phyloP scores from a whole-genome alignment of 2,888 invertebrate species.

The Drosophila leonis region DNA sequence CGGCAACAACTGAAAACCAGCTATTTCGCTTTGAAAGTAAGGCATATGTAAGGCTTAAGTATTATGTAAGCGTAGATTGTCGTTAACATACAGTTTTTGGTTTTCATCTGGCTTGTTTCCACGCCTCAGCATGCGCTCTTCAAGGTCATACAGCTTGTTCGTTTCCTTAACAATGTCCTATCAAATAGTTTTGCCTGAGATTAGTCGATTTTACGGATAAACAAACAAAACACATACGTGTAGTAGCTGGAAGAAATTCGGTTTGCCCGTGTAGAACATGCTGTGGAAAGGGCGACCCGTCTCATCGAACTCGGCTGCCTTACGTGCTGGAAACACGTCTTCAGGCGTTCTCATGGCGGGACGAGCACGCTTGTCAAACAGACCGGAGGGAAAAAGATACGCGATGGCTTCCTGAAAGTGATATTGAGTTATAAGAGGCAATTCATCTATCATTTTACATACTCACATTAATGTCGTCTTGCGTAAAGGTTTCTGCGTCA shows the following conservation, averaged over 20 bases:
- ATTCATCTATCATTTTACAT: no score
- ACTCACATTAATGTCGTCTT: constrained; percentile 93
- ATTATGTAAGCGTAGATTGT: not conserved
- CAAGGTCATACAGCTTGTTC: constrained; percentile 88
- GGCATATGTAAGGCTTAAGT: not conserved
- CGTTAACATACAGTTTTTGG: constrained; percentile 86
- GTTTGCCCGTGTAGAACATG: constrained; percentile 95
- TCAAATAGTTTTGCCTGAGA: not conserved
- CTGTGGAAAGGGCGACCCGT: constrained; percentile 96
- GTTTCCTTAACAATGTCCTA: constrained; percentile 90
- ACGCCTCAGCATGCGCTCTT: constrained; percentile 90
- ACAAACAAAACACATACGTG: constrained; percentile 87
- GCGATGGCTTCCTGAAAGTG: constrained; percentile 91
- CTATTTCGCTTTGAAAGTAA: constrained; percentile 85
- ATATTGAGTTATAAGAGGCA: not conserved
- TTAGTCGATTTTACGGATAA: no score
- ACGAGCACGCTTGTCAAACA: constrained; percentile 93
- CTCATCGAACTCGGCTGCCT: constrained; percentile 95
- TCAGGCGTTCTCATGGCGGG: constrained; percentile 96
- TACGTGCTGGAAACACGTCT: constrained; percentile 92
- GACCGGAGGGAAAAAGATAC: constrained; percentile 98
- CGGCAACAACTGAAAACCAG: constrained; percentile 88
- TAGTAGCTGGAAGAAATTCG: constrained; percentile 93
- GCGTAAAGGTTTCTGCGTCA: constrained; percentile 94
- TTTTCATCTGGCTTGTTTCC: constrained; percentile 88